Base-by-base conservation (phyloP, 1,140 invertebrate genomes). In the Drosophila elegans region DNA sequence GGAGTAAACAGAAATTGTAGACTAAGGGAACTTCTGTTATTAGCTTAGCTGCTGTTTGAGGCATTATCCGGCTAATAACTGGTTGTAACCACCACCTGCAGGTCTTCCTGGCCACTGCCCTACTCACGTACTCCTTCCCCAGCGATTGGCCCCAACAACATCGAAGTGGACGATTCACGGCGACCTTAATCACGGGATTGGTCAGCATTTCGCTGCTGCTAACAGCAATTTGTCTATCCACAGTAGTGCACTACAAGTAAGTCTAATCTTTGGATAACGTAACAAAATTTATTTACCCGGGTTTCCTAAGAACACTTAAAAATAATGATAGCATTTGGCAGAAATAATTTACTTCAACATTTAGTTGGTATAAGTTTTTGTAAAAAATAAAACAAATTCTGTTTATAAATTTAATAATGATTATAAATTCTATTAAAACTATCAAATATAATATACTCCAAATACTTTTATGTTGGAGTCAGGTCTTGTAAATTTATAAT, bases 161-260 rank as follows among this genome's bases (percentile, higher is more conserved):
- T 51, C 79, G 88, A 42, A 71, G 74, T 45, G 75, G 80, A 1
- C 74, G 76, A n/a, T 78, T 81, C 12, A 83, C 75, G n/a, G 74
- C 74, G 5, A 21, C 64, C 13, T n/a, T 90, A 29, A 56, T 90
- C 9, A 61, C 78, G 10, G 53, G 77, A 2, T 38, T 82, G 42
- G 83, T 89, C 12, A 62, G 62, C 39, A 51, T 81, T 11, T 91
- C 91, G 0, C 66, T 92, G 42, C 57, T 88, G 12, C 73, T 92
- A 25, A 78, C 78, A 25, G 77, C 86, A 44, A 57, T 90, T 21
- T 92, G 91, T 57, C 59, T 92, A 5, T 90, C 92, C 48, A 88
- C 81, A 9, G 74, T 92, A 25, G 76, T 92, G 46, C 82, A 84
- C 16, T 90, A 68, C 53, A 92, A 84, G 91, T 92, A 52, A 76